Evolutionary conservation across 2,113 vertebrate species (phyloP), one percentile per base, ranked within the genome.

Genomic region (Saccopteryx bilineata): DNA sequence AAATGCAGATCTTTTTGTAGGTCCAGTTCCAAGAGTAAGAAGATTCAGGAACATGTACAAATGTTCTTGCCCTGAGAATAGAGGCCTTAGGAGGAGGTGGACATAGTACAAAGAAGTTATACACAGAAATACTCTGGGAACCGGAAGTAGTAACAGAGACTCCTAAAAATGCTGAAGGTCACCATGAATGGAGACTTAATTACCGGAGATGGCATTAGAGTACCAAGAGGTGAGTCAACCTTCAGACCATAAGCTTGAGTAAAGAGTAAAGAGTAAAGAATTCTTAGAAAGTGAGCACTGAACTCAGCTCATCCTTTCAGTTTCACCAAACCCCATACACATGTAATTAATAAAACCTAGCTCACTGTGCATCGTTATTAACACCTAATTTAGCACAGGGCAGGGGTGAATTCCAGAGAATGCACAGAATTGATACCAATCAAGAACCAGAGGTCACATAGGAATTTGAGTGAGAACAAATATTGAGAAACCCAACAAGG

Each of bases 1-100:
- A 54, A 50, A 58, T 18, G 1, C 12, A 52, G 0, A 80, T 90
- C 15, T 75, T 9, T 87, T 89, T 72, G 18, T 58, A 63, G 74
- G 71, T 82, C 33, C 72, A 71, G 93, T 91, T 83, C 90, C 39
- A 96, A 92, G 8, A 24, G 81, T 90, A 91, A 96, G 90, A 66
- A 61, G 3, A 26, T 87, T 69, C 76, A 19, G n/a, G 10, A 88
- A 88, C 7, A 56, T 33, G 12, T 69, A 39, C 88, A 84, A 93
- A 92, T 61, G 17, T 39, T 88, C 72, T 69, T 28, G 11, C 7
- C 11, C 26, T 85, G 60, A 91, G 68, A 92, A 54, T 0, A 91
- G 56, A 75, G 1, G 46, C 11, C 50, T 78, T 72, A 63, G 63
- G 56, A 86, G 26, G 13, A 95, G 8, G 7, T 1, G 12, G 48